A percentile compares a stretch with the other conserved stretches of the same genome.
These are phyloP conservation scores for Hestina assimilis DNA, from an alignment of 1,140 invertebrate genomes.

Conservation along the genomic window DNA sequence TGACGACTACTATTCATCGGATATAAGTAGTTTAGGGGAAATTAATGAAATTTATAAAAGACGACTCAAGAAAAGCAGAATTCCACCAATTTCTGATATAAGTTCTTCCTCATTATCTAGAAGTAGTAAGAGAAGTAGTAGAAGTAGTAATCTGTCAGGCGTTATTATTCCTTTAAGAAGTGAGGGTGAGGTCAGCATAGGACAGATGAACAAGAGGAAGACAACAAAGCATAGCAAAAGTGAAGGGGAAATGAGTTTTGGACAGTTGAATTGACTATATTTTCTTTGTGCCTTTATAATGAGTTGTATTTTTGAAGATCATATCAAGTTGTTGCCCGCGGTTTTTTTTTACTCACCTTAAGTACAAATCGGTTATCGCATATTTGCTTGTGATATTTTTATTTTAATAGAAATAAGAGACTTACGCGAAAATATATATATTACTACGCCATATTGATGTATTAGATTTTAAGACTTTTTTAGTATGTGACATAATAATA, in stretches of 20 bases:
- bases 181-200: conserved; percentile 64
- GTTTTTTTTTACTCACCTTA: conserved; percentile 39
- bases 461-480: conserved; percentile 33
- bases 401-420: conserved; percentile 14
- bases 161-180: conserved; percentile 51
- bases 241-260: conserved; percentile 65
- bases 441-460: conserved; percentile 12
- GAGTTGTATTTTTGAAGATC: conserved; percentile 11
- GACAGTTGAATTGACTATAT: conserved; percentile 23
- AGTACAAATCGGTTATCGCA: conserved; percentile 64
- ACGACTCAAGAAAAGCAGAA: conserved; percentile 33
- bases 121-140: too few relatives aligned
- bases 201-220: conserved; percentile 35
- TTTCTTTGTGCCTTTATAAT: conserved; percentile 15
- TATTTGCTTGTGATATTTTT: conserved; percentile 48
- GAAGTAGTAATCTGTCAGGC: conserved; percentile 39
- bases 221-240: conserved; percentile 50
- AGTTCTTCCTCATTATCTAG: conserved; percentile 47
- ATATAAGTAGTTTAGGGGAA: conserved; percentile 70
- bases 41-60: conserved; percentile 48
- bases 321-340: conserved; percentile 11
- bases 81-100: conserved; percentile 51
- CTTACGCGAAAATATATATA: conserved; percentile 8
- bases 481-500: conserved; percentile 27
- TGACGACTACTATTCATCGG: conserved; percentile 58